Evolutionary conservation across 92 coral and sea anemone species (phyloP), one percentile per base, ranked within the genome.

Genomic region (Epizoanthus rinbou): DNA sequence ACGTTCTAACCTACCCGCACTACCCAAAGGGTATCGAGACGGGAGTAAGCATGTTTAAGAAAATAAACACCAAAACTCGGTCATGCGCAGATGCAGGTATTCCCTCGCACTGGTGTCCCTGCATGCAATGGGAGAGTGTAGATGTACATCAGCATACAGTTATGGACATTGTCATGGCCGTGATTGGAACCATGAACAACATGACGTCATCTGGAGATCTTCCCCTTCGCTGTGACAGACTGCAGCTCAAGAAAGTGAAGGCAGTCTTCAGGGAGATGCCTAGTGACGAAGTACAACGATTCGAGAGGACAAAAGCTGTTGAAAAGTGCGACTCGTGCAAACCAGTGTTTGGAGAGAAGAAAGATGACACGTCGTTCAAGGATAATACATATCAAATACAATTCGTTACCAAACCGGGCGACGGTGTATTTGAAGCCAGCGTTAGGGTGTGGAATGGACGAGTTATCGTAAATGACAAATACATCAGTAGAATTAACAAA

Each of bases 101-200:
- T 17, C 90, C 91, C 13, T 87, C 88, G 9, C 98, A 95, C 64
- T 95, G 96, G 94, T 95, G 98, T 47, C 97, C 98, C 25, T 95
- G 97, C 65, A 85, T 95, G 75, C 76, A 92, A 53, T 95, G 95
- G 93, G 95, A 89, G 43, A 74, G 74, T 13, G 90, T 95, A 11
- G 85, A 90, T 23, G 71, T 83, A 6, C 71, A 81, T 13, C 90
- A 93, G 59, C 80, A 70, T 10, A 76, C 86, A 1, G 87, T 95
- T 0, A 64, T 80, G 28, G 88, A 84, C 25, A 85, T 90, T 5
- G 94, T 90, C 5, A 57, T 19, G 22, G 86, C 85, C 15, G 89
- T 93, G 6, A 92, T 93, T 25, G 74, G 60, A 4, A 69, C 68
- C 57, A 93, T 95, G 39, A 95, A 95, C 63, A 35, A 82, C 6